A percentile compares a stretch with the other conserved stretches of the same genome.
These are phyloP conservation scores for Lampropteryx suffumata DNA, from an alignment of 2,888 invertebrate genomes.

Conservation along the genomic window DNA sequence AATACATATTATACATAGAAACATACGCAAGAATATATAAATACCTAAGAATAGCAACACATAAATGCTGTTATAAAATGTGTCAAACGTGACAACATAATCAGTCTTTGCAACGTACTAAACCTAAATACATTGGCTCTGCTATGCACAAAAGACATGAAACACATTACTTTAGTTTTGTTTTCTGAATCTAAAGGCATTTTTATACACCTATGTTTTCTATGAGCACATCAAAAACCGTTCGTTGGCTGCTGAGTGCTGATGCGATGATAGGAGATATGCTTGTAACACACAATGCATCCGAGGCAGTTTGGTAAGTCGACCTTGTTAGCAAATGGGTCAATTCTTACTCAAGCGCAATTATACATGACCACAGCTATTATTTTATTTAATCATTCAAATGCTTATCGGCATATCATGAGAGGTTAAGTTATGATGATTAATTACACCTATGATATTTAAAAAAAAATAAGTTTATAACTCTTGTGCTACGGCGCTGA, in stretches of 20 bases:
- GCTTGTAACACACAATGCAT: slow-evolving; percentile 43
- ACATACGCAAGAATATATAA: too few species aligned
- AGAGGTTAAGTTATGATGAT: slow-evolving; percentile 29
- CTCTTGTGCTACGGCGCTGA: too few species aligned
- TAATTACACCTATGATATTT: slow-evolving; percentile 15
- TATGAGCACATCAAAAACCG: slow-evolving; percentile 13
- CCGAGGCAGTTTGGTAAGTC: slow-evolving; percentile 56
- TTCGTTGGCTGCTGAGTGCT: slow-evolving; percentile 41
- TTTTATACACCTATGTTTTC: too few species aligned
- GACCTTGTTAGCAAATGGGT: slow-evolving; percentile 68
- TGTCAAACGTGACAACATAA: slow-evolving; percentile 17
- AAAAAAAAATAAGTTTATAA: too few species aligned
- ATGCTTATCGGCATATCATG: slow-evolving; percentile 56
- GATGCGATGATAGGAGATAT: slow-evolving; percentile 45
- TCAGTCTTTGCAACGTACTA: not conserved
- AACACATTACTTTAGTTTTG: too few species aligned
- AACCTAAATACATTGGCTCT: slow-evolving; percentile 13
- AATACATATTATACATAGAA: too few species aligned
- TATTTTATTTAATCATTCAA: slow-evolving; percentile 67
- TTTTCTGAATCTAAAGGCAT: too few species aligned
- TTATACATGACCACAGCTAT: slow-evolving; percentile 67
- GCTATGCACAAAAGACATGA: not conserved
- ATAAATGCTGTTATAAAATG: too few species aligned
- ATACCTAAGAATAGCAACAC: too few species aligned
- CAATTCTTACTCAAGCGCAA: slow-evolving; percentile 69